Percentiles rank a stretch among this genome's conserved stretches.
Evolutionary conservation across 2,888 invertebrate species (phyloP).

Genomic region (Ormia ochracea): DNA sequence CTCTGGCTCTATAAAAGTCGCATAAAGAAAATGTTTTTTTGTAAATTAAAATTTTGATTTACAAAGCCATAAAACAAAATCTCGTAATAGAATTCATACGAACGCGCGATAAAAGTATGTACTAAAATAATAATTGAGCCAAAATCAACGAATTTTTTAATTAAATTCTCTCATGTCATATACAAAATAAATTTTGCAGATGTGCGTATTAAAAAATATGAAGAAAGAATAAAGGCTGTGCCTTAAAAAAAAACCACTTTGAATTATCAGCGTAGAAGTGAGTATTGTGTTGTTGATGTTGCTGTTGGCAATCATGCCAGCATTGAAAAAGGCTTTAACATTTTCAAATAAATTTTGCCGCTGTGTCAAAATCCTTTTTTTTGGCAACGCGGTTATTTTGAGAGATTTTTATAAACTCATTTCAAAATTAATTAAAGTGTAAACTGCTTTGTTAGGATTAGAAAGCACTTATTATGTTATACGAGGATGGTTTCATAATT

Average conservation of each 20-base stretch:
- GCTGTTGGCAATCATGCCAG: not conserved
- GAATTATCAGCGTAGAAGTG: not conserved
- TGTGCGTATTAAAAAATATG: not conserved
- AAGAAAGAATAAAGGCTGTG: not conserved
- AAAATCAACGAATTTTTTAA: conserved; percentile 57
- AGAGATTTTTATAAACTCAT: conserved; percentile 48
- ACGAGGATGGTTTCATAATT: not conserved
- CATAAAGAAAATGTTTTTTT: conserved; percentile 24
- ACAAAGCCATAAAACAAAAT: conserved; percentile 26
- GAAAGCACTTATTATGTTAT: not conserved
- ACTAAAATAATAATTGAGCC: conserved; percentile 13
- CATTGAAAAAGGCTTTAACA: conserved; percentile 11
- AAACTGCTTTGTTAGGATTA: conserved; percentile 60
- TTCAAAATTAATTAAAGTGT: conserved; percentile 64
- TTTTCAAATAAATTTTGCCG: conserved; percentile 19
- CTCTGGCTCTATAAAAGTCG: not conserved
- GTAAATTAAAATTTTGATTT: conserved; percentile 35
- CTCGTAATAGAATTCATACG: not conserved
- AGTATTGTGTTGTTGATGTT: not conserved
- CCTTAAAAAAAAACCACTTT: not conserved
- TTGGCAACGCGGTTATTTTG: conserved; percentile 13
- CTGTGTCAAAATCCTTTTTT: conserved; percentile 35
- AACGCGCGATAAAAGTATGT: not conserved
- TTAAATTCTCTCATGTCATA: conserved; percentile 44
- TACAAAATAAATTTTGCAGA: not conserved